Evolutionary conservation across 2,888 invertebrate genomes (phyloP).

Genomic region (Ramazzottius varieornatus): DNA sequence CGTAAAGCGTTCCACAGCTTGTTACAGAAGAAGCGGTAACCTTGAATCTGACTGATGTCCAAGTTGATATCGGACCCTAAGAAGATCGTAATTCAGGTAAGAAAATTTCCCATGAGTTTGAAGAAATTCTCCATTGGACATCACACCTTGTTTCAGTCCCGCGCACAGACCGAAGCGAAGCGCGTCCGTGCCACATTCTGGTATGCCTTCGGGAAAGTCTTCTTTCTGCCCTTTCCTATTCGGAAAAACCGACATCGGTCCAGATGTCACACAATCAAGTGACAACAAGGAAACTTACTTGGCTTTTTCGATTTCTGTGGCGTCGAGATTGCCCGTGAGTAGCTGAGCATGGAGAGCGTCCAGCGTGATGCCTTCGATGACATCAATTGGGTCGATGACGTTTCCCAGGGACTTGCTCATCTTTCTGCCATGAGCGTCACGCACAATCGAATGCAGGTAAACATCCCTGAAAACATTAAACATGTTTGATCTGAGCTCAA

Average conservation of each 20-base stretch:
- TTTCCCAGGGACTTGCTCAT: slow-evolving; percentile 98
- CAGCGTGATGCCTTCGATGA: slow-evolving; percentile 57
- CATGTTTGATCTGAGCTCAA: no score
- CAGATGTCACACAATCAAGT: not conserved
- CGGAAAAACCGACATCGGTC: slow-evolving; percentile 14
- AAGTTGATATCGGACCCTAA: slow-evolving; percentile 73
- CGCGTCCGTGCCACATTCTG: slow-evolving; percentile 84
- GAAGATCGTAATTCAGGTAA: slow-evolving; percentile 6
- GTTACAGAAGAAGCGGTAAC: slow-evolving; percentile 88
- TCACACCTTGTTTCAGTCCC: slow-evolving; percentile 44
- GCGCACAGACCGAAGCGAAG: slow-evolving; percentile 68
- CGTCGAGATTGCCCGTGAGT: slow-evolving; percentile 51
- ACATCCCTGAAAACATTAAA: slow-evolving; percentile 29
- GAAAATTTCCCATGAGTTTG: not conserved
- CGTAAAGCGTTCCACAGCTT: slow-evolving; percentile 95
- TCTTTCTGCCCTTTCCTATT: slow-evolving; percentile 29
- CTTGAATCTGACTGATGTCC: slow-evolving; percentile 72
- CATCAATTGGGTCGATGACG: slow-evolving; percentile 86
- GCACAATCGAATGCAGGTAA: slow-evolving; percentile 80
- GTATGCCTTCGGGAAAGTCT: slow-evolving; percentile 59
- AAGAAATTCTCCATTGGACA: no score
- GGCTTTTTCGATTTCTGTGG: slow-evolving; percentile 48
- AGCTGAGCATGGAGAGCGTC: slow-evolving; percentile 46
- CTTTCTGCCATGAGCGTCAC: slow-evolving; percentile 90
- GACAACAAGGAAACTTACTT: slow-evolving; percentile 20